Evolutionary conservation across 1,140 invertebrate genomes (phyloP).

Genomic region (Liolophura sinensis): DNA sequence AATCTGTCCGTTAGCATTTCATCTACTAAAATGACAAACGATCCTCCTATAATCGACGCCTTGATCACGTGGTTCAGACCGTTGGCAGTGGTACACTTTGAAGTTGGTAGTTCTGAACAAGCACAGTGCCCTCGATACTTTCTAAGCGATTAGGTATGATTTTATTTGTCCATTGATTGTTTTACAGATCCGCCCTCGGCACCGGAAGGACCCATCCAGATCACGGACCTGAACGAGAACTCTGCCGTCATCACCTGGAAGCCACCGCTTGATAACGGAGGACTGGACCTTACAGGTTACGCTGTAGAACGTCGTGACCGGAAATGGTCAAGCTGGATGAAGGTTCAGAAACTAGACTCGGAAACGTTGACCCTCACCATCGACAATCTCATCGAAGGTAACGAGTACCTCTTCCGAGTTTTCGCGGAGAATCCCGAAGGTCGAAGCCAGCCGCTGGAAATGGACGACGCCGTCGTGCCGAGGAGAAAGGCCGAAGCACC

Average conservation of each 20-base stretch:
- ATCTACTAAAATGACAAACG: too few species aligned
- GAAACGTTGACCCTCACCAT: slow-evolving; percentile 62
- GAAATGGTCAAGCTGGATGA: slow-evolving; percentile 86
- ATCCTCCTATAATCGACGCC: too few species aligned
- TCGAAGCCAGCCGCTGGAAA: slow-evolving; percentile 74
- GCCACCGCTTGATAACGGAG: slow-evolving; percentile 51
- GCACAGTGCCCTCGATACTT: too few species aligned
- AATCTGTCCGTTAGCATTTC: too few species aligned
- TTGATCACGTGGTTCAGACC: too few species aligned
- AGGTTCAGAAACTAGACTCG: slow-evolving; percentile 52
- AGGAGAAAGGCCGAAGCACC: slow-evolving; percentile 70
- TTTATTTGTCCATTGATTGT: slow-evolving; percentile 42
- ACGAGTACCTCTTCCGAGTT: slow-evolving; percentile 93
- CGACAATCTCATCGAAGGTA: slow-evolving; percentile 87
- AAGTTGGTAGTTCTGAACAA: too few species aligned
- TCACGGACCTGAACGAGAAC: slow-evolving; percentile 59
- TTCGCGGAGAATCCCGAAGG: slow-evolving; percentile 40
- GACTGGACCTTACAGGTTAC: slow-evolving; percentile 50
- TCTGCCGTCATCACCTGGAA: slow-evolving; percentile 51
- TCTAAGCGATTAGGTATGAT: too few species aligned
- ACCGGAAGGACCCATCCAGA: slow-evolving; percentile 88
- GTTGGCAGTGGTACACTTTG: too few species aligned
- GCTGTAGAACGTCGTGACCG: slow-evolving; percentile 56
- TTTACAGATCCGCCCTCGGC: slow-evolving; percentile 78
- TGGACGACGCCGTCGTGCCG: slow-evolving; percentile 47